These are phyloP conservation scores for Panopea generosa DNA, from an alignment of 2,888 invertebrate genomes.

Conservation along the genomic window DNA sequence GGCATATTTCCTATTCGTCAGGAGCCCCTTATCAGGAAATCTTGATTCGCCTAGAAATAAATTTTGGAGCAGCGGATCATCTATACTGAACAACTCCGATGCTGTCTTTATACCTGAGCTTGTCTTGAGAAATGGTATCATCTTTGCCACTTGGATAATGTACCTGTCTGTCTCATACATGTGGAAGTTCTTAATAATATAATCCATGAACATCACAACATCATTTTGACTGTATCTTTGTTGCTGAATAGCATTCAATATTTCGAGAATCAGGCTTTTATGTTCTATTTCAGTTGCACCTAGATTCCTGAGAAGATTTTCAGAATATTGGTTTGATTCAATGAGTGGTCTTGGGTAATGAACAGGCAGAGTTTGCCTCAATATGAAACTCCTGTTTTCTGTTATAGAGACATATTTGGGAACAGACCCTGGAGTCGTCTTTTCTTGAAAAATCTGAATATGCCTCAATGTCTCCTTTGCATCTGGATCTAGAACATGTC, in stretches of 20 bases:
- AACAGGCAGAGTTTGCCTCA: neutral
- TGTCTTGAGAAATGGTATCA: slow-evolving; percentile 34
- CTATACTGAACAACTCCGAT: slow-evolving; percentile 44
- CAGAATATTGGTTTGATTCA: neutral
- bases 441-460: neutral
- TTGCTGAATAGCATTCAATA: neutral
- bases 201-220: slow-evolving; percentile 38
- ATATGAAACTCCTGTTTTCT: neutral
- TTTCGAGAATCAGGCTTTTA: slow-evolving; percentile 1
- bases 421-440: neutral
- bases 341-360: neutral
- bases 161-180: slow-evolving; percentile 5
- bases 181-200: slow-evolving; percentile 29
- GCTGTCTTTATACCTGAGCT: slow-evolving; percentile 22
- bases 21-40: slow-evolving; percentile 18
- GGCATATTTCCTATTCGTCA: neutral
- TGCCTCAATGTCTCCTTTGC: neutral
- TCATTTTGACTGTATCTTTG: slow-evolving; percentile 11
- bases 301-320: neutral
- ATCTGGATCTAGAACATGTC: neutral
- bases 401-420: neutral
- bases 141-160: slow-evolving; percentile 22
- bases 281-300: neutral
- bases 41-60: slow-evolving; percentile 20
- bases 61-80: slow-evolving; percentile 12